Conservation (phyloP, 1,140 invertebrate genomes). For the Andrena cerasifolii region DNA sequence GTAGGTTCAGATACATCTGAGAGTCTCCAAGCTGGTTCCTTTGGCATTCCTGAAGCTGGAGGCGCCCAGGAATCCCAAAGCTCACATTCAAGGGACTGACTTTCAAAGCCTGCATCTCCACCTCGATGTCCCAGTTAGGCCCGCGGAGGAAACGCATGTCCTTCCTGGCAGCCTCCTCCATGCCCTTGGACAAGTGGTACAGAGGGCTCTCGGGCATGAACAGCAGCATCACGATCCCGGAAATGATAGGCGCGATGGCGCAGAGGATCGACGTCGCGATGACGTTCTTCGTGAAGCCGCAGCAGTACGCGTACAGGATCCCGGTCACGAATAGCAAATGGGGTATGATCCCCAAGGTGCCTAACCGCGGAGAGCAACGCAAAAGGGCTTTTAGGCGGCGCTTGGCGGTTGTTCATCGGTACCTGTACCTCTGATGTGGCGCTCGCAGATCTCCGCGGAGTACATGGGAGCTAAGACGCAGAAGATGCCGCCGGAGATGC, state of each 20-base stretch:
- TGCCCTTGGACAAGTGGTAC: slow-evolving; percentile 67
- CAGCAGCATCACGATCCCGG: slow-evolving; percentile 73
- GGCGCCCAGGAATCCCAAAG: no score
- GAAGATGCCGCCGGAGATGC: slow-evolving; percentile 82
- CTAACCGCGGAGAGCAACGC: slow-evolving; percentile 30
- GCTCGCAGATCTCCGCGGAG: slow-evolving; percentile 82
- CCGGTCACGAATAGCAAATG: slow-evolving; percentile 83
- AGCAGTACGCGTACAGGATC: slow-evolving; percentile 80
- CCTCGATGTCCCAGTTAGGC: slow-evolving; percentile 79
- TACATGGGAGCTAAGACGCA: slow-evolving; percentile 83
- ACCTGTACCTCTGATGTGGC: slow-evolving; percentile 81
- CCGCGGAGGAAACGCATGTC: slow-evolving; percentile 82
- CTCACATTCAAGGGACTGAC: slow-evolving; percentile 65
- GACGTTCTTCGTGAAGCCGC: slow-evolving; percentile 73
- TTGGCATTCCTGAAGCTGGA: not conserved
- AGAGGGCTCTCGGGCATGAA: slow-evolving; percentile 82
- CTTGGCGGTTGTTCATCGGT: no score
- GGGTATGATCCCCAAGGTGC: slow-evolving; percentile 81
- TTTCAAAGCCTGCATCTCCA: slow-evolving; percentile 73
- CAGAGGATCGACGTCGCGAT: slow-evolving; percentile 63
- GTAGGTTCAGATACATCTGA: not conserved
- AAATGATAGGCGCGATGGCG: slow-evolving; percentile 71
- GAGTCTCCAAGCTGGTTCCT: not conserved
- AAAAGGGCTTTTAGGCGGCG: no score
- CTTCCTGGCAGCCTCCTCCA: slow-evolving; percentile 77